A percentile compares a stretch with the other conserved stretches of the same genome.
Evolutionary conservation across 2,113 vertebrate species (phyloP).

Genomic region (Alaudala cheleensis): DNA sequence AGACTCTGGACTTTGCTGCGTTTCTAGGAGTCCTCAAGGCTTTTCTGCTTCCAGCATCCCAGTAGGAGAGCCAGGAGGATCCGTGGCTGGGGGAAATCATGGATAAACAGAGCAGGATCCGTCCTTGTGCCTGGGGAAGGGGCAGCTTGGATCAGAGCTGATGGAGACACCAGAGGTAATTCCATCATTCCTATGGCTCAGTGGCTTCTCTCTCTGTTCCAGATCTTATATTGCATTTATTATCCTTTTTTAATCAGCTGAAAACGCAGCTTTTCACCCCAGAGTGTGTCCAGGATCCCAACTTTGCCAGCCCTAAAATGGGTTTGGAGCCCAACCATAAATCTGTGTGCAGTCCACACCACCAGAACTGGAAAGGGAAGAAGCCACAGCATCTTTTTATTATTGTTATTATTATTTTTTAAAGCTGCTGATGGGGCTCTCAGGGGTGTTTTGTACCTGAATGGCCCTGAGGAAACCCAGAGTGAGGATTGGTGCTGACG

Average conservation of each 20-base stretch:
- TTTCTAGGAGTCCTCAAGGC: neutral
- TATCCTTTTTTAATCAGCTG: neutral
- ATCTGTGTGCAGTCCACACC: neutral
- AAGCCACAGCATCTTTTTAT: neutral
- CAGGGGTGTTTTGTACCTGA: neutral
- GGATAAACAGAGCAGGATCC: neutral
- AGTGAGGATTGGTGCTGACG: neutral
- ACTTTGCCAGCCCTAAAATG: neutral
- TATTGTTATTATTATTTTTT: neutral
- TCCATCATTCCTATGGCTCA: neutral
- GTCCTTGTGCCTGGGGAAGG: neutral
- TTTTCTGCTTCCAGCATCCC: neutral
- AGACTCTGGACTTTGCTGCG: neutral
- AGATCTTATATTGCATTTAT: neutral
- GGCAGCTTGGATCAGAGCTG: neutral
- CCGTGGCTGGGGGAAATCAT: rapidly evolving
- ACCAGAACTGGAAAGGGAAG: neutral
- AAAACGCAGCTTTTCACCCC: neutral
- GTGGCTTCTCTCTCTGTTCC: neutral
- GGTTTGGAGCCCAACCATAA: neutral
- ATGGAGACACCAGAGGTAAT: neutral
- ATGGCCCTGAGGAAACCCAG: neutral
- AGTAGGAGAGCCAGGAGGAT: neutral
- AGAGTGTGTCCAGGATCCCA: neutral
- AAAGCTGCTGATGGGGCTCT: neutral